A percentile compares a stretch with the other conserved stretches of the same genome.
These are phyloP conservation scores for Melanaphis sacchari DNA, from an alignment of 1,140 invertebrate genomes.

Conservation along the genomic window DNA sequence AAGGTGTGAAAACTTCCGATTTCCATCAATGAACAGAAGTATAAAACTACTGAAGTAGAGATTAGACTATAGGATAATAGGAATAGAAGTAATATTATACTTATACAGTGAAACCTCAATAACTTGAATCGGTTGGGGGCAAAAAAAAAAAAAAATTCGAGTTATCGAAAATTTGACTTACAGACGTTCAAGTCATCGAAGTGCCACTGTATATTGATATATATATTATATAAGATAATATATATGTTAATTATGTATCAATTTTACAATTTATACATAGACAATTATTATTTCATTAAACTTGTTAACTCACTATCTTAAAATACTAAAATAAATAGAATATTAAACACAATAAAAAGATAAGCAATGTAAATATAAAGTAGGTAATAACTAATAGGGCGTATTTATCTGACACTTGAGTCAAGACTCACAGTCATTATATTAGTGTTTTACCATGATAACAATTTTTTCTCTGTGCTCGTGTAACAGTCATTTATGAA, in stretches of 20 bases:
- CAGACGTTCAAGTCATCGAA: no score
- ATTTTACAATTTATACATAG: not conserved
- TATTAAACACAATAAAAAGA: not conserved
- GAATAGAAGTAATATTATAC: no score
- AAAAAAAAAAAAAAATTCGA: no score
- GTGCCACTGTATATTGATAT: no score
- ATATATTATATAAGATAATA: no score
- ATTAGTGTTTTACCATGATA: not conserved
- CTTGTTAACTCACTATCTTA: not conserved
- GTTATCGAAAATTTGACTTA: no score
- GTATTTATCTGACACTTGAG: slow-evolving; percentile 8
- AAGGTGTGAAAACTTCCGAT: not conserved
- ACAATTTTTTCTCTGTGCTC: not conserved
- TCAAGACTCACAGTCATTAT: not conserved
- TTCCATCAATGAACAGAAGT: not conserved
- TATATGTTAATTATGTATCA: not conserved
- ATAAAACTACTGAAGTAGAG: not conserved
- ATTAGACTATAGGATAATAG: not conserved
- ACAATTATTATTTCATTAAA: not conserved
- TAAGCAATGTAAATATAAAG: not conserved
- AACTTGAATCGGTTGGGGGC: no score
- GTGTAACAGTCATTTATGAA: not conserved
- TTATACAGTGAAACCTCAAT: no score
- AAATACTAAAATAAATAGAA: slow-evolving; percentile 1
- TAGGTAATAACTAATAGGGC: not conserved